Base-by-base conservation (phyloP, 2,113 vertebrate genomes). In the Casuarius casuarius region DNA sequence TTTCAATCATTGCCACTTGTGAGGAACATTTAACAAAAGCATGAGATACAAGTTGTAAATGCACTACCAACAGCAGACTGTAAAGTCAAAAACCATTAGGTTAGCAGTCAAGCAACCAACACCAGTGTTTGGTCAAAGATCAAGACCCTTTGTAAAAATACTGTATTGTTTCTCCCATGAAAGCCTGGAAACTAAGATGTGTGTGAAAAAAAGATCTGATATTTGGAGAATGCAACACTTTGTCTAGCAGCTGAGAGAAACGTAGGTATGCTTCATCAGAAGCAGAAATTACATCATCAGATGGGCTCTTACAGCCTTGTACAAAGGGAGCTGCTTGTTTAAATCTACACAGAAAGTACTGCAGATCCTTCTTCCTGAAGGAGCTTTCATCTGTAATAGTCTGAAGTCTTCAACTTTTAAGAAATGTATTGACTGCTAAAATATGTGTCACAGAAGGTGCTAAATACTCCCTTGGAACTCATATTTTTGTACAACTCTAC, bases 11-110 rank as follows among this genome's bases (percentile, higher is more conserved):
- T 83, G 67, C 12, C 52, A 81, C 48, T 51, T 56, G 10, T 29
- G 67, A 68, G 66, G 93, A 85, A 77, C 65, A 78, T 23, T 81
- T 54, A 81, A 94, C 49, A 87, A 87, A 93, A 91, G 61, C 3
- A 2, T 9, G 54, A 72, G 46, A 75, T n/a, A 44, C 19, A 72
- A 85, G 25, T 52, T 68, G 29, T 51, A 90, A 95, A 82, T 28
- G 48, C 48, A 65, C 48, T 25, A 85, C 5, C 51, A 76, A 61
- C 10, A 84, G 42, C 42, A 82, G 33, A 59, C 42, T 89, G 17
- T 18, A 72, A 94, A 90, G 48, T 17, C 70, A 46, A 89, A 71
- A 25, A 10, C 11, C 38, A 9, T 44, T 87, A 87, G 35, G 38
- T 51, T 54, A 83, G 49, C 5, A 20, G 54, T 48, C 67, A 80